Percentiles rank a stretch among this genome's conserved stretches.
Conservation (phyloP, 2,888 invertebrate species). For the Seira sanloemensis region DNA sequence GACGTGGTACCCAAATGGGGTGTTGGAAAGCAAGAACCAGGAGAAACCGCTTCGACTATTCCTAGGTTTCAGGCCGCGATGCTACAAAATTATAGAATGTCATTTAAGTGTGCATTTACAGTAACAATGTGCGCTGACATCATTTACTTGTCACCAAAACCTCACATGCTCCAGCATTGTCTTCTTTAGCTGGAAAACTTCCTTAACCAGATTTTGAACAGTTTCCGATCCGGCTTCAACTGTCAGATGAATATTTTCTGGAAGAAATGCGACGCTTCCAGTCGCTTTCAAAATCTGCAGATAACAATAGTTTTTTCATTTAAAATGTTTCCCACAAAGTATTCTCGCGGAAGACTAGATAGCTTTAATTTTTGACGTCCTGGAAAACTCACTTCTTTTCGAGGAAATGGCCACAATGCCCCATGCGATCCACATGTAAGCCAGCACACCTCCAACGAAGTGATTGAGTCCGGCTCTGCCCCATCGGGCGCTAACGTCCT, state of each 20-base stretch:
- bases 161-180: slow-evolving; percentile 8
- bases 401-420: slow-evolving; percentile 84
- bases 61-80: neutral
- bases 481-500: neutral
- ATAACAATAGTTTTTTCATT: neutral
- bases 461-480: slow-evolving; percentile 34
- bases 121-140: neutral
- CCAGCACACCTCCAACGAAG: slow-evolving; percentile 80
- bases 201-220: slow-evolving; percentile 16
- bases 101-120: neutral
- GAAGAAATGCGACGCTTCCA: slow-evolving; percentile 35
- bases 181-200: slow-evolving; percentile 26
- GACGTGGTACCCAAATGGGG: no score
- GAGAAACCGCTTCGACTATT: neutral
- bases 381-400: slow-evolving; percentile 74
- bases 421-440: slow-evolving; percentile 83
- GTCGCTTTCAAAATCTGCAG: slow-evolving; percentile 20
- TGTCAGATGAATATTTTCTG: slow-evolving; percentile 20
- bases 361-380: slow-evolving; percentile 14
- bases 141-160: neutral
- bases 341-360: neutral
- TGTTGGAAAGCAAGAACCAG: no score
- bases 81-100: neutral
- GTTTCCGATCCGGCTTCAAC: slow-evolving; percentile 31
- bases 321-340: no score